Evolutionary conservation across 2,113 vertebrate genomes (phyloP).

Genomic region (Oxyruncus cristatus): DNA sequence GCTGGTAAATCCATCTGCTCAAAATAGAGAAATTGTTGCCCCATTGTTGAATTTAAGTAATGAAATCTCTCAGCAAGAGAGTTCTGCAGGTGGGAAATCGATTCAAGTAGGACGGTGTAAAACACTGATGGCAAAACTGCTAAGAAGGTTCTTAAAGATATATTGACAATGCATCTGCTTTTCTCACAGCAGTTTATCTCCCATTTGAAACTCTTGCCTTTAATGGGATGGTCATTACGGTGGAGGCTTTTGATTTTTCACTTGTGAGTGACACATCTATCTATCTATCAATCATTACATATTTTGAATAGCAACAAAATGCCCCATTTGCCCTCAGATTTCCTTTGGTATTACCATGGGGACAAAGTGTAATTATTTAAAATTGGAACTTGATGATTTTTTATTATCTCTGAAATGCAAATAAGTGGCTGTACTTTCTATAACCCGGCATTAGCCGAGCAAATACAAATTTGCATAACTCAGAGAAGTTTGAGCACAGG

Average conservation of each 20-base stretch:
- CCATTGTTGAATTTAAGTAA: not conserved
- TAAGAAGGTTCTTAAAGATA: not conserved
- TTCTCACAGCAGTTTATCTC: not conserved
- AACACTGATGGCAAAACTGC: not conserved
- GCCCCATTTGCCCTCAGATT: not conserved
- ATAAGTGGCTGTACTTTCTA: not conserved
- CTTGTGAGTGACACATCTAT: not conserved
- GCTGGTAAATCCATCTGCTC: constrained; percentile 6
- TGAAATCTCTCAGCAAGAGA: not conserved
- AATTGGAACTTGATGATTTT: not conserved
- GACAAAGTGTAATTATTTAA: not conserved
- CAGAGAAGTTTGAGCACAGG: not conserved
- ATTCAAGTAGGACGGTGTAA: not conserved
- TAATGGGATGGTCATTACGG: not conserved
- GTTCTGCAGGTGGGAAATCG: not conserved
- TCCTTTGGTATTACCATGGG: not conserved
- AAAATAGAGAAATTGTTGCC: not conserved
- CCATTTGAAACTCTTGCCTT: not conserved
- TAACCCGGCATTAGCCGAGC: not conserved
- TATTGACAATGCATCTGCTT: not conserved
- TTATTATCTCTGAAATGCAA: not conserved
- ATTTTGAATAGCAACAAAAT: not conserved
- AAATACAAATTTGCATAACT: not conserved
- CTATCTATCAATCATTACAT: not conserved
- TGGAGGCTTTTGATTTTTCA: not conserved